Evolutionary conservation across 1,140 invertebrate species (phyloP).

Genomic region (Argopecten irradians): DNA sequence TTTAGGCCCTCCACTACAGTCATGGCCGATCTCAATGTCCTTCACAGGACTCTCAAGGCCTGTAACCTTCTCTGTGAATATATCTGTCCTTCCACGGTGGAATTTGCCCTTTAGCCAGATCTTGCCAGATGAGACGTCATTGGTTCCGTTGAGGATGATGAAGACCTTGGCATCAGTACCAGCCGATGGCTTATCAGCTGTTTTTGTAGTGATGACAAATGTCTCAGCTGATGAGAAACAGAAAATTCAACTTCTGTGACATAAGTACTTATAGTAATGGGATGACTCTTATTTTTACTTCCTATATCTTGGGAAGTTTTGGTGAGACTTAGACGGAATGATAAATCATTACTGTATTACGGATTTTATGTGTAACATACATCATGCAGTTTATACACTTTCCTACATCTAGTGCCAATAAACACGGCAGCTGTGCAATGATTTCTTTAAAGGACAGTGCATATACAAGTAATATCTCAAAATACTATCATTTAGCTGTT

Average conservation of each 20-base stretch:
- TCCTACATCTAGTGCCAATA: too few relatives aligned
- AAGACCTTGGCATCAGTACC: slow-evolving; percentile 25
- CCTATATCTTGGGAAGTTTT: too few relatives aligned
- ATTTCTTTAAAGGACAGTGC: too few relatives aligned
- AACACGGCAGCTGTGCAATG: too few relatives aligned
- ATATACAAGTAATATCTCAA: too few relatives aligned
- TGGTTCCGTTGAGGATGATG: slow-evolving; percentile 23
- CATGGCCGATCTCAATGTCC: neutral
- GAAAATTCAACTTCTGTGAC: neutral
- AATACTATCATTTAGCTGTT: too few relatives aligned
- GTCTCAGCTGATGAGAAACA: neutral
- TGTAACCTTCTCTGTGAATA: neutral
- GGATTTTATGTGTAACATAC: too few relatives aligned
- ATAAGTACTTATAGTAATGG: too few relatives aligned
- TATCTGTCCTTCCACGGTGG: neutral
- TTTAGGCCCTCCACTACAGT: neutral
- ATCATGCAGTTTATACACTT: too few relatives aligned
- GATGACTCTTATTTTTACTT: too few relatives aligned
- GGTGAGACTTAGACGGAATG: too few relatives aligned
- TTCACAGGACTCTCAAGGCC: neutral
- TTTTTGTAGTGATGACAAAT: neutral
- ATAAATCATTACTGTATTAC: too few relatives aligned
- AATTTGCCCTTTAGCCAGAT: neutral
- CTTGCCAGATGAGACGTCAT: neutral
- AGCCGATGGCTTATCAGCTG: neutral